Conservation (phyloP, 2,113 vertebrate species). For the Candoia aspera region DNA sequence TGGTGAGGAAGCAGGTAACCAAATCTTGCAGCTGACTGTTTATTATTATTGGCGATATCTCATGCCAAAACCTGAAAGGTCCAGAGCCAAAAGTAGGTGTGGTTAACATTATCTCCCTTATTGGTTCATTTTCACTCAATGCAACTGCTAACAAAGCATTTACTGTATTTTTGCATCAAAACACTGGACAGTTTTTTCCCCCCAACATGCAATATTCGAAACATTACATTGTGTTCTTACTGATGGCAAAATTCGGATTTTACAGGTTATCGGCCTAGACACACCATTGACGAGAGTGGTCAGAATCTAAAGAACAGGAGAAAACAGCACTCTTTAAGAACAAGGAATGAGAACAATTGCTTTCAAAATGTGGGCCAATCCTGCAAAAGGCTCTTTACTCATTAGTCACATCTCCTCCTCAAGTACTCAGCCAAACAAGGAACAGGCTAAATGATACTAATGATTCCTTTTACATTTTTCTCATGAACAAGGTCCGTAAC, state of each 20-base stretch:
- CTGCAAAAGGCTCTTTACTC: neutral
- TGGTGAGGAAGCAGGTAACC: neutral
- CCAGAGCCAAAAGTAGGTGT: neutral
- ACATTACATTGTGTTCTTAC: slow-evolving; percentile 72
- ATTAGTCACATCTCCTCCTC: neutral
- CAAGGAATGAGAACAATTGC: neutral
- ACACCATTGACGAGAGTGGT: slow-evolving; percentile 86
- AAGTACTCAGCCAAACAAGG: neutral
- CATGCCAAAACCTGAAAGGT: neutral
- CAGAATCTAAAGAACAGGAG: slow-evolving; percentile 80
- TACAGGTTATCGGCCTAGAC: slow-evolving; percentile 90
- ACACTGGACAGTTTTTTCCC: neutral
- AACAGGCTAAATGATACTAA: neutral
- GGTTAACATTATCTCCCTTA: neutral
- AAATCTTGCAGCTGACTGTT: neutral
- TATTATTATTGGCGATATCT: neutral
- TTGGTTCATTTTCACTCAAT: neutral
- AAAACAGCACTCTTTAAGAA: neutral
- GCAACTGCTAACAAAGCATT: neutral
- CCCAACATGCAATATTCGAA: neutral
- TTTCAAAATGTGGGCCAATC: neutral
- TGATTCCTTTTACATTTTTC: neutral
- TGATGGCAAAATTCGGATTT: slow-evolving; percentile 91
- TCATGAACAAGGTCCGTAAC: neutral
- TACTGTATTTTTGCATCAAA: neutral